These are phyloP conservation scores for Chelonus insularis DNA, from an alignment of 1,140 invertebrate genomes.

Conservation along the genomic window DNA sequence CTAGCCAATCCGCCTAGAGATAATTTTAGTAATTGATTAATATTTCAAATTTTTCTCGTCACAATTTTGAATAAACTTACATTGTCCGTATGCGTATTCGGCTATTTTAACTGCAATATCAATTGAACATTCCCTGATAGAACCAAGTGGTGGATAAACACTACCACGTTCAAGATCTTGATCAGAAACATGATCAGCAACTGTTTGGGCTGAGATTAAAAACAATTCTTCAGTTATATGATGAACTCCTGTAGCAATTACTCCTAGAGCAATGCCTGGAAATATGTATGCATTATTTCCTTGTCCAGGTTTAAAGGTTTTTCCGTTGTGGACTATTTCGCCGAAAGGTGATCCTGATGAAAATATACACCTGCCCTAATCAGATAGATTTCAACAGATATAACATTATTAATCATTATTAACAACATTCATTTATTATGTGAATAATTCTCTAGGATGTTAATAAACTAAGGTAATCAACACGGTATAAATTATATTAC, in stretches of 20 bases:
- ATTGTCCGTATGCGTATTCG: constrained; percentile 70
- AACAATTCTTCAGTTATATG: constrained; percentile 91
- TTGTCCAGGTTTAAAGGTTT: constrained; percentile 86
- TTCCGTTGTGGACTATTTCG: constrained; percentile 75
- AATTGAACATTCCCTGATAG: constrained; percentile 73
- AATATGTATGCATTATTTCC: constrained; percentile 98
- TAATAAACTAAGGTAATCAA: no score
- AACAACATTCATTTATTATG: no score
- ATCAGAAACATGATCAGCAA: constrained; percentile 71
- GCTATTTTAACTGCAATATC: constrained; percentile 73
- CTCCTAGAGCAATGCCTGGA: constrained; percentile 89
- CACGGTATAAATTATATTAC: constrained; percentile 61
- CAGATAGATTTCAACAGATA: no score
- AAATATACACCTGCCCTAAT: constrained; percentile 89
- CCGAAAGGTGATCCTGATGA: constrained; percentile 92
- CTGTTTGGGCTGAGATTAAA: constrained; percentile 82
- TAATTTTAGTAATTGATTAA: constrained; percentile 4
- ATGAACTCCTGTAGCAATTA: constrained; percentile 82
- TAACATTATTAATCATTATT: no score
- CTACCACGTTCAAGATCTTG: constrained; percentile 72
- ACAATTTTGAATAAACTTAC: constrained; percentile 45
- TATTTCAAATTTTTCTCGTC: neutral
- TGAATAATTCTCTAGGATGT: no score
- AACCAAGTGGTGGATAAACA: constrained; percentile 76
- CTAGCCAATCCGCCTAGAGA: constrained; percentile 71